Evolutionary conservation across 2,888 invertebrate genomes (phyloP).

Genomic region (Lacanobia oleracea): DNA sequence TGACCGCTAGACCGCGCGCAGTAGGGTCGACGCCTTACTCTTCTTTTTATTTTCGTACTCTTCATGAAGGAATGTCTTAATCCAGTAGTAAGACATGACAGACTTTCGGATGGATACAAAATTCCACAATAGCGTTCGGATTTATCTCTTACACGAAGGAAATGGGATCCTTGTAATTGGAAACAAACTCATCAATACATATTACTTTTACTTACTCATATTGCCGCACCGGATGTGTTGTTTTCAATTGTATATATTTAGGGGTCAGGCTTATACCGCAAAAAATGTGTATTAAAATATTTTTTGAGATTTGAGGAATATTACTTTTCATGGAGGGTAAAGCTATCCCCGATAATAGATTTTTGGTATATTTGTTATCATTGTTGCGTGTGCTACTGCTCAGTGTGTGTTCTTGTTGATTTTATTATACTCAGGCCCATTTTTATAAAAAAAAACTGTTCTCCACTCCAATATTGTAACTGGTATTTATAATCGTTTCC

Average conservation of each 20-base stretch:
- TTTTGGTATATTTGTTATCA: conserved; percentile 5
- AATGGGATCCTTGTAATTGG: conserved; percentile 27
- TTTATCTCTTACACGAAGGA: conserved; percentile 6
- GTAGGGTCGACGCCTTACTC: too few relatives aligned
- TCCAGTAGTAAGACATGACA: not conserved
- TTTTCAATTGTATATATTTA: conserved; percentile 21
- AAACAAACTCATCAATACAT: conserved; percentile 7
- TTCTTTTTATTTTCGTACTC: not conserved
- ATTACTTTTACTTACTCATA: conserved; percentile 13
- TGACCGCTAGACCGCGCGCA: too few relatives aligned
- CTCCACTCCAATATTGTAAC: not conserved
- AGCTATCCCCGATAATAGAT: conserved; percentile 17
- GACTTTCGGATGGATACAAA: conserved; percentile 14
- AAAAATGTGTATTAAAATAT: conserved; percentile 14
- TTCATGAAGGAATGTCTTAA: conserved; percentile 1
- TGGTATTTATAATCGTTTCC: not conserved
- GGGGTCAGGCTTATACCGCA: conserved; percentile 2
- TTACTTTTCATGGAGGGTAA: conserved; percentile 42
- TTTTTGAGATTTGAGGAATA: conserved; percentile 48
- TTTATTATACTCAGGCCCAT: conserved; percentile 1
- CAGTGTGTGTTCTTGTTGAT: conserved; percentile 13
- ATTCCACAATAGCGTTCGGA: conserved; percentile 1
- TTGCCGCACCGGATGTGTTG: conserved; percentile 12
- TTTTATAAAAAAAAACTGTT: conserved; percentile 1
- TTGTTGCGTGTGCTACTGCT: conserved; percentile 27